Conservation (phyloP, 2,888 invertebrate species). For the Eulithis prunata region DNA sequence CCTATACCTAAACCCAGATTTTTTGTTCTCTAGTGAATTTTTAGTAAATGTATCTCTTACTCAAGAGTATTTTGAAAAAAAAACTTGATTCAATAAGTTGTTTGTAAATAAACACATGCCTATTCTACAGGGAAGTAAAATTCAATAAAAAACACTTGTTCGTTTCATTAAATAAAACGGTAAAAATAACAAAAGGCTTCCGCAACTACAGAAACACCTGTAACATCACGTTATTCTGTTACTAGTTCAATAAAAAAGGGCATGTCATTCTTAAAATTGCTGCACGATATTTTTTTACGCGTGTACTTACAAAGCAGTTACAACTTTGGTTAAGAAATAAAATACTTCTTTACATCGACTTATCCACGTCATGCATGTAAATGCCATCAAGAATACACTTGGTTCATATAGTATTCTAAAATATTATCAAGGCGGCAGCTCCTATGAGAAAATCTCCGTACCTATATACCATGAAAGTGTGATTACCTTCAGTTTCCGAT, state of each 20-base stretch:
- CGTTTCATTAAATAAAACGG: constrained; percentile 30
- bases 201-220: constrained; percentile 18
- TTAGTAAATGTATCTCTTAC: no score
- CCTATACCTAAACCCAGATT: no score
- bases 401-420: no score
- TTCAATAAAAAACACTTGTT: constrained; percentile 21
- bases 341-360: no score
- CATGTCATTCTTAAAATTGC: neutral
- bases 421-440: neutral
- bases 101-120: neutral
- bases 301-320: no score
- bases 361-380: no score
- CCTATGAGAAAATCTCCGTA: neutral
- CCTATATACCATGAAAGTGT: neutral
- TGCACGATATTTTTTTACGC: neutral
- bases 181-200: constrained; percentile 34
- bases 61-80: no score
- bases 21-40: no score
- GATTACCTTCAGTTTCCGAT: constrained; percentile 27
- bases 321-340: no score
- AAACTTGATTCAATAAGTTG: neutral
- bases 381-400: no score
- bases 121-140: constrained; percentile 1
- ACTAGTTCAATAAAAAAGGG: constrained; percentile 21
- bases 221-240: constrained; percentile 18